These are phyloP conservation scores for Microplitis manilae DNA, from an alignment of 2,888 invertebrate species.

Conservation along the genomic window DNA sequence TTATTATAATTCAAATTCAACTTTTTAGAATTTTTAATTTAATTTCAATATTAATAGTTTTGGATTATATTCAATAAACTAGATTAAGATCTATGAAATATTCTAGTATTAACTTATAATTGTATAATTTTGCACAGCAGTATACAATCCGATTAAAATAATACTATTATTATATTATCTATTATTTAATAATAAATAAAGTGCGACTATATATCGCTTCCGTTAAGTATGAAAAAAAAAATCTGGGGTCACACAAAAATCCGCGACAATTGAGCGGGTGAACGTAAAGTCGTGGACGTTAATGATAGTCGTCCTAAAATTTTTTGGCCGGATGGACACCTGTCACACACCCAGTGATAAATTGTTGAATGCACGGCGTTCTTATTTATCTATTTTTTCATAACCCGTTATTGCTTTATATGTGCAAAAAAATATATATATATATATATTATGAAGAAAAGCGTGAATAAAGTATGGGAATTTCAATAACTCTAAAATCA, in stretches of 20 bases:
- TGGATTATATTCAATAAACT: too few relatives aligned
- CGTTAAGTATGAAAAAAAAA: not conserved
- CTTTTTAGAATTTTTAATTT: too few relatives aligned
- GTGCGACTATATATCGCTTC: not conserved
- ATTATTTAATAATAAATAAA: not conserved
- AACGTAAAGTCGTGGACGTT: slow-evolving; percentile 10
- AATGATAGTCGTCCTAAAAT: slow-evolving; percentile 33
- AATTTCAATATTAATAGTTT: too few relatives aligned
- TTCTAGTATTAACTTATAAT: too few relatives aligned
- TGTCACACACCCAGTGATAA: slow-evolving; percentile 28
- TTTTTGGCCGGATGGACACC: slow-evolving; percentile 17
- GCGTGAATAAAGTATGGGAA: not conserved
- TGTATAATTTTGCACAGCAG: too few relatives aligned
- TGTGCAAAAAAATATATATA: not conserved
- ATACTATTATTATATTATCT: not conserved
- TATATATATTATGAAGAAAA: not conserved
- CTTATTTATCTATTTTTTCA: slow-evolving; percentile 13
- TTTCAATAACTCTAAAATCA: not conserved
- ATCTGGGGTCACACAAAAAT: slow-evolving; percentile 2
- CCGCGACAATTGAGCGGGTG: slow-evolving; percentile 4
- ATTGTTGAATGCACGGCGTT: slow-evolving; percentile 4
- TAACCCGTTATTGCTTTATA: not conserved
- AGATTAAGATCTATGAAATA: too few relatives aligned
- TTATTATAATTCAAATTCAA: too few relatives aligned
- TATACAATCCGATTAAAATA: too few relatives aligned